These are phyloP conservation scores for Epizoanthus stellaris DNA, from an alignment of 92 coral and sea anemone genomes.

Conservation along the genomic window DNA sequence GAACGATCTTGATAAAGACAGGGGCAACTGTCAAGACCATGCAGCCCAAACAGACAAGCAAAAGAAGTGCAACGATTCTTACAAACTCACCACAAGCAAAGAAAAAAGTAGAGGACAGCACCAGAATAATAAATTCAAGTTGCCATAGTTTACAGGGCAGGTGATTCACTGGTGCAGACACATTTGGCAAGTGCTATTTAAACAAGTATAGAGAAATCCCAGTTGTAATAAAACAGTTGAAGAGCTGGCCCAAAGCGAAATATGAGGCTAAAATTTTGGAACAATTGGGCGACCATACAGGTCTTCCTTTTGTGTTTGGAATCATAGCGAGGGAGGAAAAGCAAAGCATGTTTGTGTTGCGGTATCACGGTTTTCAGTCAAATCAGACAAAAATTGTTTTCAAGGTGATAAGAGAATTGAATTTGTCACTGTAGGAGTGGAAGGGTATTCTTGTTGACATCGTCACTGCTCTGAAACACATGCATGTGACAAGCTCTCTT, in stretches of 20 bases:
- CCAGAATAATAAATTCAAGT: slow-evolving; percentile 21
- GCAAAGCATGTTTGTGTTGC: background rate
- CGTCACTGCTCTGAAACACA: background rate
- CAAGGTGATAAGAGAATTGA: background rate
- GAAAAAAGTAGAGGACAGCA: background rate
- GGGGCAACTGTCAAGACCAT: too few species aligned
- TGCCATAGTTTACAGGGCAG: slow-evolving; percentile 5
- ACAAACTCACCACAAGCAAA: too few species aligned
- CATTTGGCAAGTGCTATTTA: background rate
- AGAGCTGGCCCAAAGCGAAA: background rate
- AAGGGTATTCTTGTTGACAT: background rate
- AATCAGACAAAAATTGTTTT: background rate
- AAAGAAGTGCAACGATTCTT: too few species aligned
- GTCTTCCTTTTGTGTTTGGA: background rate
- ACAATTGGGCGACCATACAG: background rate
- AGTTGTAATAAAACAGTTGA: background rate
- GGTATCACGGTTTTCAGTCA: background rate
- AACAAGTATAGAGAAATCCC: background rate
- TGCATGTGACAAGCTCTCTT: background rate
- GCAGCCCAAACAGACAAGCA: too few species aligned
- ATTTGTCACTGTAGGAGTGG: background rate
- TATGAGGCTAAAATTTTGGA: background rate
- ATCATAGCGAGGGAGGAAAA: background rate
- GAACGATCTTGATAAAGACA: too few species aligned
- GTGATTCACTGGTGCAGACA: background rate